Evolutionary conservation across 2,797 vertebrate species (phyloP), one percentile per base, ranked within the genome.

Genomic region (Microtus agrestis): DNA sequence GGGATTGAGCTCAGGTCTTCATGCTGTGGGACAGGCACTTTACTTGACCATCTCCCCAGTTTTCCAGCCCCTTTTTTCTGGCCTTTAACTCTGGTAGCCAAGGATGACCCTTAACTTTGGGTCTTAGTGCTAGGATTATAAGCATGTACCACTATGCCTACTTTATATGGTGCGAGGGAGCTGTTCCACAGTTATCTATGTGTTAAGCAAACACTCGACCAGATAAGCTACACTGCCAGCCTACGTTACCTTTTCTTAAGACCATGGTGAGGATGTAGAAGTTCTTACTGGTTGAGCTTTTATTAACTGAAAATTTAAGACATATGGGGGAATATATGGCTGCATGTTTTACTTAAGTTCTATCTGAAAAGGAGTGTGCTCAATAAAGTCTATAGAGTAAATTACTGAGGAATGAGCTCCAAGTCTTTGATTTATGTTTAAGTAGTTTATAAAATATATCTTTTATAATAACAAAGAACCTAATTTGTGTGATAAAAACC

Each of bases 381-480:
- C 46, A 43, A 54, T 27, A 91, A 87, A 71, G 54, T 89, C 85
- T 89, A 3, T 43, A 69, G 40, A 74, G 7, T 40, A 90, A 7
- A 25, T 90, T 56, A 84, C 13, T 46, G 27, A 54, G 17, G 48
- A 31, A n/a, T 13, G 73, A 51, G 40, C n/a, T 61, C 34, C 27
- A 46, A 51, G 4, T 71, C 23, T 43, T 80, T 46, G 40, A 46
- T 71, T 40, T 82, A 46, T 86, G n/a, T 80, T 84, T 71, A 76
- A 84, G 31, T 46, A 86, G 74, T 43, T 73, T 86, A 91, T 17
- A 88, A 37, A 85, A n/a, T 90, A 51, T 65, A 73, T 71, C n/a
- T 74, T 85, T 82, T 92, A 10, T 90, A n/a, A 81, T 85, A 93
- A 95, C 69, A 92, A 90, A 89, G 48, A 69, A 61, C 29, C 63